Evolutionary conservation across 37 sponge, comb jelly and placozoan genomes (phyloP).

Genomic region (Crambe crambe): DNA sequence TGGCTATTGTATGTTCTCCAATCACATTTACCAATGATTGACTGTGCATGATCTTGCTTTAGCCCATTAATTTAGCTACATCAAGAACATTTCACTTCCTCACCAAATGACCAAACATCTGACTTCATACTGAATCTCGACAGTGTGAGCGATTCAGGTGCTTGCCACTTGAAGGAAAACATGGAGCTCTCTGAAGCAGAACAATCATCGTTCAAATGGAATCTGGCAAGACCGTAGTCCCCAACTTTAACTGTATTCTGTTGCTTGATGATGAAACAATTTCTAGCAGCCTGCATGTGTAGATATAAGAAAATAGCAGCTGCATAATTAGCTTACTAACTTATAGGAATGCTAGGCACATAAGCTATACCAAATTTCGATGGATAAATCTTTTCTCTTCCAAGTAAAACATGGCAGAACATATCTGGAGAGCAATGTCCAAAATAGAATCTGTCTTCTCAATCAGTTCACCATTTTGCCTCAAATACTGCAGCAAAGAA

Average conservation of each 20-base stretch:
- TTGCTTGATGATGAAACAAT: constrained; percentile 88
- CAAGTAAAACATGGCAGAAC: constrained; percentile 87
- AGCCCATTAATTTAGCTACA: no score
- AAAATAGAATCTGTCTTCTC: constrained; percentile 81
- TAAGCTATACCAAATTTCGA: constrained; percentile 79
- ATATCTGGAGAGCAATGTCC: constrained; percentile 86
- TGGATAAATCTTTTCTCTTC: constrained; percentile 87
- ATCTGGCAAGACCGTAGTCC: constrained; percentile 94
- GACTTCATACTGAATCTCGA: constrained; percentile 96
- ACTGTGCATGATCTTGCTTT: no score
- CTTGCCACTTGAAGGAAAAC: constrained; percentile 98
- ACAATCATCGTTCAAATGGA: constrained; percentile 87
- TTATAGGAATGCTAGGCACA: neutral
- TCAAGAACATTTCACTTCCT: no score
- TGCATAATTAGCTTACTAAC: neutral
- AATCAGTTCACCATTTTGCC: constrained; percentile 64
- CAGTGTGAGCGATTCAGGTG: constrained; percentile 95
- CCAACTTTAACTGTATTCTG: constrained; percentile 92
- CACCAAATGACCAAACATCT: constrained; percentile 97
- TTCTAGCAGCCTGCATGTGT: constrained; percentile 89
- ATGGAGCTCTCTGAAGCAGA: constrained; percentile 95
- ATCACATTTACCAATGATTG: no score
- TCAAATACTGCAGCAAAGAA: constrained; percentile 79
- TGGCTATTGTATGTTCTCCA: no score
- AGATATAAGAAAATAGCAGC: neutral